A percentile compares a stretch with the other conserved stretches of the same genome.
Evolutionary conservation across 2,113 vertebrate genomes (phyloP).

Genomic region (Talpa occidentalis): DNA sequence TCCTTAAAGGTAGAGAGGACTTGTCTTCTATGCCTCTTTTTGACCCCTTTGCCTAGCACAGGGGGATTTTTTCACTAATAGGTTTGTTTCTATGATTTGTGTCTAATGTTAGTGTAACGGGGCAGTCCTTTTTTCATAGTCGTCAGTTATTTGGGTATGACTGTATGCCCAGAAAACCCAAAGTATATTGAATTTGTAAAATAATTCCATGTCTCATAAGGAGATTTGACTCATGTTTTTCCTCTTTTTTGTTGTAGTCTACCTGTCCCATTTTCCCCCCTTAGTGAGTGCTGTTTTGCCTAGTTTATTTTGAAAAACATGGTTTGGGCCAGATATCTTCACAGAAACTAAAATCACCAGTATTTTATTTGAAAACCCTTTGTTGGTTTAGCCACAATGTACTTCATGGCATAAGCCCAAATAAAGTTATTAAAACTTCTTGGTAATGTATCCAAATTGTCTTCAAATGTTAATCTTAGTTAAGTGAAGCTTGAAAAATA

Average conservation of each 20-base stretch:
- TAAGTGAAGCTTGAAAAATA: conserved; percentile 44
- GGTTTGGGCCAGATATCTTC: conserved; percentile 81
- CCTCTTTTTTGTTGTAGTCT: background rate
- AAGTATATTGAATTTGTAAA: conserved; percentile 40
- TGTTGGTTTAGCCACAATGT: conserved; percentile 40
- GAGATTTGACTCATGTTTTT: conserved; percentile 40
- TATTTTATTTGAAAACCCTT: conserved; percentile 50
- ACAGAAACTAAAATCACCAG: conserved; percentile 70
- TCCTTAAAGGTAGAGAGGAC: background rate
- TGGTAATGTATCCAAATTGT: conserved; percentile 38
- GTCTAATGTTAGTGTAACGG: background rate
- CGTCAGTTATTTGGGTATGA: conserved; percentile 29
- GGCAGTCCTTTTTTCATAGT: background rate
- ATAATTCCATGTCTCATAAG: conserved; percentile 13
- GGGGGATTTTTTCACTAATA: background rate
- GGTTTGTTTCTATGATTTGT: conserved; percentile 45
- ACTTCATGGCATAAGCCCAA: conserved; percentile 31
- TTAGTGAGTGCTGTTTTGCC: background rate
- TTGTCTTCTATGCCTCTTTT: background rate
- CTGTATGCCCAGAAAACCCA: background rate
- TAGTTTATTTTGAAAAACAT: conserved; percentile 76
- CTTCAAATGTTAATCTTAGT: conserved; percentile 46
- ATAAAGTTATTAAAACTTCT: conserved; percentile 30
- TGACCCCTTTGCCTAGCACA: background rate
- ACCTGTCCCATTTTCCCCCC: background rate